Base-by-base conservation (phyloP, 2,888 invertebrate species). In the Notodonta ziczac region DNA sequence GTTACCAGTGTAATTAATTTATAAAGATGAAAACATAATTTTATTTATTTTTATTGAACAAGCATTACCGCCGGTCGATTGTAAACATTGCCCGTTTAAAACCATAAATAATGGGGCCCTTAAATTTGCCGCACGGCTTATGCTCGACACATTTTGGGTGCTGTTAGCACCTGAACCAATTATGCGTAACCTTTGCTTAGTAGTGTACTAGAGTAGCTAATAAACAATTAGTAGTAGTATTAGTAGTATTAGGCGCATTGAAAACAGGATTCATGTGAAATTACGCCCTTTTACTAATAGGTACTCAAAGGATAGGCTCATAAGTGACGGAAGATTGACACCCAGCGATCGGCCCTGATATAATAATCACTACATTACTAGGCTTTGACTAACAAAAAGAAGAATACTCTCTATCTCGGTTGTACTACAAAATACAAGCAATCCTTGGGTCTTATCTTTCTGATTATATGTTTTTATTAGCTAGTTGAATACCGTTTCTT, bases 121-220 rank as follows among this genome's bases (percentile, higher is more conserved):
- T 80, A 78, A 78, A 74, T 77, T 73, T 67, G 72, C 72, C 75
- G 54, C 61, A 60, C 61, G 67, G 73, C 75, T 72, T 74, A 67
- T 59, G 57, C 12, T 40, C 59, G 72, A 62, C 63, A 63, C 78
- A 78, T 80, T 81, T 77, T 67, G 74, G 74, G 76, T 76, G 82
- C 79, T 82, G 81, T 84, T 84, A 80, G 80, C 85, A 84, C 85
- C 86, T 84, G 83, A 85, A 83, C 85, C 85, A 81, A 85, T 85
- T 84, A 83, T 78, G 76, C 74, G 74, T 59, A 59, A 39, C 63
- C 56, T 60, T 66, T 72, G 65, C 59, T 57, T 62, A 62, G 57
- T 61, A 24, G 35, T 50, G 57, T 66, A 53, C 39, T 62, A 40
- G 54, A 62, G 61, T 55, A 61, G 52, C 54, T 62, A 54, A 59